Base-by-base conservation (phyloP, 2,797 vertebrate genomes). In the Microhierax caerulescens region DNA sequence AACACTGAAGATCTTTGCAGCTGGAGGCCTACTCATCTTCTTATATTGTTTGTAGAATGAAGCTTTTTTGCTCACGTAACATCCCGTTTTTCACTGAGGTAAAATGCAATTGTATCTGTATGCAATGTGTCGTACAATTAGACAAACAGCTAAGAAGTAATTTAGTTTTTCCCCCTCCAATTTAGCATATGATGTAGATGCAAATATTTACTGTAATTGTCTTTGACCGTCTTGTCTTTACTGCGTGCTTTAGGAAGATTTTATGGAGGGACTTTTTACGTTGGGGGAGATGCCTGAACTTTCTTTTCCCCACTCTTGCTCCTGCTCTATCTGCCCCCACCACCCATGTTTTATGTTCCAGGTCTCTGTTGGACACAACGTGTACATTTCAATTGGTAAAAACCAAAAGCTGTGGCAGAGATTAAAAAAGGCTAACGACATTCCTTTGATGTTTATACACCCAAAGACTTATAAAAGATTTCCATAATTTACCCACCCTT, bases 381-480 rank as follows among this genome's bases (percentile, higher is more conserved):
- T 68, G 81, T 79, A 61, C 79, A 76, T 94, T 97, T 96, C 94
- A 91, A 20, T 54, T 39, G 83, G 95, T 85, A 96, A 96, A 94
- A 93, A 89, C 88, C 86, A 93, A 69, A 75, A 97, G 96, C 96
- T 72, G 93, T 96, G 90, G 91, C 61, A 97, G 96, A 97, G 97
- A 97, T 97, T 97, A 97, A 96, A 95, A 93, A 93, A 91, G 92
- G 88, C 95, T 94, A 96, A 96, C 51, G 95, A 96, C 91, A 95
- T 95, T 91, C 88, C 97, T 98, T 98, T 98, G 97, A 98, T 98
- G 96, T 98, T 97, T 96, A 76, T 95, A 79, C 63, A 92, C 96
- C 95, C 96, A 95, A 97, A 96, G 97, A 97, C 97, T 98, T 96
- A 97, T 95, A 96, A 94, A 85, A 97, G 98, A 97, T 98, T 97